Percentiles rank a stretch among this genome's conserved stretches.
phyloP scores from a whole-genome alignment of 2,113 vertebrate genomes.

The Prolemur simus region DNA sequence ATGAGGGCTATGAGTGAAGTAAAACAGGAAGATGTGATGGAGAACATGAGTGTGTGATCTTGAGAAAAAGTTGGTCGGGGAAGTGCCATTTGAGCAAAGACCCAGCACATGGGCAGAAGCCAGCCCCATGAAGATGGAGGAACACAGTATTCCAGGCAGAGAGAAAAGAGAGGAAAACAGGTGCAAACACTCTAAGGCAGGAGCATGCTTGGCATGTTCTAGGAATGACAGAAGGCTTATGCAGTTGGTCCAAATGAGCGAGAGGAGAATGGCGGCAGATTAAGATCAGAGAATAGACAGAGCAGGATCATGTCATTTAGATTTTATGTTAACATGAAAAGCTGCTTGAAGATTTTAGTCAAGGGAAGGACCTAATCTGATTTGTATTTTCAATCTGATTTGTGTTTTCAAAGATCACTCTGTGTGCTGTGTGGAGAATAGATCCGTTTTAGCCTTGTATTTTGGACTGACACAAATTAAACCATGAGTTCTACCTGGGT shows the following conservation, averaged over 20 bases:
- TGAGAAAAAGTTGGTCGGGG: not conserved
- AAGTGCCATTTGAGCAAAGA: not conserved
- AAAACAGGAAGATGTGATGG: not conserved
- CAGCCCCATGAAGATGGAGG: not conserved
- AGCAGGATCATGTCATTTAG: not conserved
- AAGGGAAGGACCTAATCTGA: not conserved
- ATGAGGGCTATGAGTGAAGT: not conserved
- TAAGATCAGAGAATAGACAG: not conserved
- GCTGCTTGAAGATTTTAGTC: not conserved
- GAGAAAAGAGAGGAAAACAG: not conserved
- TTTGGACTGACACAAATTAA: not conserved
- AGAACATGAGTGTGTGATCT: not conserved
- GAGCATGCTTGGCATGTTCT: too few species aligned
- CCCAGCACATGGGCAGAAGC: not conserved
- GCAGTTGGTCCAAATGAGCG: not conserved
- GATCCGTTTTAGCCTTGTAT: not conserved
- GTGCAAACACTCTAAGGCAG: not conserved
- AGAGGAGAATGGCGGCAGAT: not conserved
- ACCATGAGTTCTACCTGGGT: not conserved
- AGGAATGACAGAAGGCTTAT: not conserved
- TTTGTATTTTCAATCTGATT: not conserved
- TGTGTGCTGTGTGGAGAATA: not conserved
- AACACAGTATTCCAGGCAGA: not conserved
- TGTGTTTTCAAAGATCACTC: not conserved
- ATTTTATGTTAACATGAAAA: not conserved